Base-by-base conservation (phyloP, 2,888 invertebrate species). In the Mactromeris polynyma region DNA sequence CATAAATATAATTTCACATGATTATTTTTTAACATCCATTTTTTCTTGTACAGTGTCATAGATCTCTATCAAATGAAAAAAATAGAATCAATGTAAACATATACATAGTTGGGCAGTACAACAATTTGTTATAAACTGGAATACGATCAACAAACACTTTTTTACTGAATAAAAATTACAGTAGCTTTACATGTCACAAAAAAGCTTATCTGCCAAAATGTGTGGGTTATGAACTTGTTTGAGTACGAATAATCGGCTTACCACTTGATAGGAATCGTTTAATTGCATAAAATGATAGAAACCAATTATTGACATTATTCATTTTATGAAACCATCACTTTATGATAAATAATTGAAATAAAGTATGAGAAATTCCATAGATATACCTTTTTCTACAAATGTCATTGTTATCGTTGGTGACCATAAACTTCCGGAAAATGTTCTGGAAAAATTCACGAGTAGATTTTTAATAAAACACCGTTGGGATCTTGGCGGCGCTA, bases 401-500 rank as follows among this genome's bases (percentile, higher is more conserved):
- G 19, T 58, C 73, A 73, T 33, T 36, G 73, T 73, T 73, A 33
- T 19, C 73, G 36, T 73, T 73, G 73, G 73, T 11, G 73, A 73
- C 73, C 31, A 19, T 73, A 73, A 33, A 73, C 31, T 84, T 78
- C 84, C 84, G 84, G 77, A 36, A 78, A 84, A n/a, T n/a, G n/a
- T n/a, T n/a, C n/a, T n/a, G n/a, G n/a, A n/a, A n/a, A 42, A 36
- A 38, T 54, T 36, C 11, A 9, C 84, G 84, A 33, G 54, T 11
- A 19, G 54, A 54, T 0, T 51, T 54, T 84, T 84, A 73, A 36
- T 26, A 11, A 0, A 33, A 36, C 84, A 84, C 84, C 84, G 84
- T 38, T n/a, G n/a, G n/a, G 31, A 69, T 82, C 26, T 73, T 84
- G 84, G 84, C 84, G 84, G 78, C 84, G 84, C 77, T 36, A n/a